Evolutionary conservation across 2,888 invertebrate genomes (phyloP).

Genomic region (Zele albiditarsus): DNA sequence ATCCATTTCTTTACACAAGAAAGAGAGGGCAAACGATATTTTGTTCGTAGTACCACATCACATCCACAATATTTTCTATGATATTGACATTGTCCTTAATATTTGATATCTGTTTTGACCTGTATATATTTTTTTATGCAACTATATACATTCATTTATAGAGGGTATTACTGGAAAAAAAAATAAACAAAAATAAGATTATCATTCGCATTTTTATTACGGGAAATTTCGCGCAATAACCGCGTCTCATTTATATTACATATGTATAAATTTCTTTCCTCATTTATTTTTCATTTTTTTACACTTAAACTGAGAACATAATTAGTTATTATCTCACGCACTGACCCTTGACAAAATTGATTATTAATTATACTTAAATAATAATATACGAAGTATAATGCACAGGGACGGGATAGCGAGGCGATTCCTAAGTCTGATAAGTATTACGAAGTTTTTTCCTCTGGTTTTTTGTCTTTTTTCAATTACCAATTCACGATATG

Average conservation of each 20-base stretch:
- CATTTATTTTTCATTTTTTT: slow-evolving; percentile 1
- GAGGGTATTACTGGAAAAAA: neutral
- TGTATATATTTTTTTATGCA: slow-evolving; percentile 9
- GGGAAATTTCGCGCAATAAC: neutral
- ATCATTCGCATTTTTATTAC: slow-evolving; percentile 15
- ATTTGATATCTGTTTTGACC: slow-evolving; percentile 5
- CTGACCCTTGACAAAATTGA: slow-evolving; percentile 18
- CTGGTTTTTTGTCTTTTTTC: neutral
- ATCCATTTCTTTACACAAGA: neutral
- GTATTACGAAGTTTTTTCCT: neutral
- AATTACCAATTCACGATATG: neutral
- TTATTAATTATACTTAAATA: slow-evolving; percentile 1
- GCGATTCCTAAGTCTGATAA: neutral
- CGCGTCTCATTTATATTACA: slow-evolving; percentile 17
- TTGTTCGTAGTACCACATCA: neutral
- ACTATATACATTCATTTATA: neutral
- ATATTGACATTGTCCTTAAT: neutral
- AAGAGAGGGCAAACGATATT: neutral
- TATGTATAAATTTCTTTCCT: slow-evolving; percentile 22
- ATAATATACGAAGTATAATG: neutral
- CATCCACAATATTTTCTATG: neutral
- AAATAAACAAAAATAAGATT: slow-evolving; percentile 3
- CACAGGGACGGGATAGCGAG: slow-evolving; percentile 20
- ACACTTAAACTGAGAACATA: slow-evolving; percentile 14
- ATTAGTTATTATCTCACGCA: slow-evolving; percentile 8